Evolutionary conservation across 2,888 invertebrate species (phyloP).

Genomic region (Periphyllus acericola): DNA sequence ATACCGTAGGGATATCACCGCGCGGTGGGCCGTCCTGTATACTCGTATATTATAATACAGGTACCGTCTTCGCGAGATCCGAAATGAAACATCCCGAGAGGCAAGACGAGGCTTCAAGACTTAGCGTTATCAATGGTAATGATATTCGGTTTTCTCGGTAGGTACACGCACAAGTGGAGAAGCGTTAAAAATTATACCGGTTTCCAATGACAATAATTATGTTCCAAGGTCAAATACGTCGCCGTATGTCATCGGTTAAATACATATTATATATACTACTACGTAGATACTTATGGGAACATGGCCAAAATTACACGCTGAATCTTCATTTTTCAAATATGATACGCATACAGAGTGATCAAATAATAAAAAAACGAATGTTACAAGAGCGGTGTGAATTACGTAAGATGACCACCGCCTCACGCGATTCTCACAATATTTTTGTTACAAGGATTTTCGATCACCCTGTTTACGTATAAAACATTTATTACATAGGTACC

Average conservation of each 20-base stretch:
- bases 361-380: background rate
- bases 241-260: conserved; percentile 25
- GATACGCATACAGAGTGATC: background rate
- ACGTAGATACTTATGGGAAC: conserved; percentile 45
- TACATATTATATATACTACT: background rate
- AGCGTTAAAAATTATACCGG: conserved; percentile 35
- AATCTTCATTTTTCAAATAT: conserved; percentile 28
- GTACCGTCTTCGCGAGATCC: too few relatives aligned
- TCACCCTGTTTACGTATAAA: background rate
- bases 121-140: background rate
- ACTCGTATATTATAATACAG: too few relatives aligned
- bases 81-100: too few relatives aligned
- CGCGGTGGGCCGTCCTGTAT: too few relatives aligned
- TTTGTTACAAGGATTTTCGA: background rate
- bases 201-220: conserved; percentile 19
- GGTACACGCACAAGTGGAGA: background rate
- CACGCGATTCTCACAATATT: background rate
- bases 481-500: background rate
- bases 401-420: background rate
- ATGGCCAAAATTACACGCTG: conserved; percentile 26
- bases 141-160: too few relatives aligned
- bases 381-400: background rate
- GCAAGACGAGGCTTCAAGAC: too few relatives aligned
- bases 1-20: too few relatives aligned
- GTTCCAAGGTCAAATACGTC: conserved; percentile 33